Percentiles rank a stretch among this genome's conserved stretches.
phyloP scores from a whole-genome alignment of 2,113 vertebrate species.

The Perca flavescens region DNA sequence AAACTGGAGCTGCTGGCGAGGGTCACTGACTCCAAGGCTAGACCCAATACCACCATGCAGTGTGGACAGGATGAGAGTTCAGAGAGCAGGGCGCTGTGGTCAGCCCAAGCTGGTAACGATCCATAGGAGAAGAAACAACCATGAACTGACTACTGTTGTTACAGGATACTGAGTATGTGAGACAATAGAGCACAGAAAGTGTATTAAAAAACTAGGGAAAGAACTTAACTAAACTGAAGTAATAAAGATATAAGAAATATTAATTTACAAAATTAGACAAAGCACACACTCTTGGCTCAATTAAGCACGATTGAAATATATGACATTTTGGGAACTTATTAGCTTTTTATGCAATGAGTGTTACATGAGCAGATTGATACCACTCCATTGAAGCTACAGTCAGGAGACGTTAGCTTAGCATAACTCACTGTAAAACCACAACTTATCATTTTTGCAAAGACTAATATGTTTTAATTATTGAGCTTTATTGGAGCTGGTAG shows the following conservation, averaged over 20 bases:
- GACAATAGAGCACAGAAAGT: background rate
- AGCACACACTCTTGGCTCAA: background rate
- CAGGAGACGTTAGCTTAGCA: background rate
- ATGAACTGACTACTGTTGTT: constrained; percentile 37
- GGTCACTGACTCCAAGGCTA: constrained; percentile 63
- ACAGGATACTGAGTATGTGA: background rate
- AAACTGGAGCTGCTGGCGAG: constrained; percentile 63
- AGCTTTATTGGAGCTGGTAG: background rate
- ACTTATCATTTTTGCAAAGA: too few relatives aligned
- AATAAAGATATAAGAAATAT: background rate
- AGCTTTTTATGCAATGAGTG: background rate
- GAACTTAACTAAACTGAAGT: background rate
- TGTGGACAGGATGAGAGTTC: constrained; percentile 57
- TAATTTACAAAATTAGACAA: background rate
- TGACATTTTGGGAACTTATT: background rate
- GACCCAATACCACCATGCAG: constrained; percentile 50
- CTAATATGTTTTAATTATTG: background rate
- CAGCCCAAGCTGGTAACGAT: constrained; percentile 37
- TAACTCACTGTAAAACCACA: background rate
- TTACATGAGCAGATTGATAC: background rate
- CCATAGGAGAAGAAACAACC: constrained; percentile 54
- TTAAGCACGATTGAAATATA: too few relatives aligned
- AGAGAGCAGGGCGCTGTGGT: constrained; percentile 37
- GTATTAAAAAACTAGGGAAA: background rate
- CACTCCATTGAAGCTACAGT: background rate